Evolutionary conservation across 2,888 invertebrate species (phyloP).

Genomic region (Orchesella flavescens): DNA sequence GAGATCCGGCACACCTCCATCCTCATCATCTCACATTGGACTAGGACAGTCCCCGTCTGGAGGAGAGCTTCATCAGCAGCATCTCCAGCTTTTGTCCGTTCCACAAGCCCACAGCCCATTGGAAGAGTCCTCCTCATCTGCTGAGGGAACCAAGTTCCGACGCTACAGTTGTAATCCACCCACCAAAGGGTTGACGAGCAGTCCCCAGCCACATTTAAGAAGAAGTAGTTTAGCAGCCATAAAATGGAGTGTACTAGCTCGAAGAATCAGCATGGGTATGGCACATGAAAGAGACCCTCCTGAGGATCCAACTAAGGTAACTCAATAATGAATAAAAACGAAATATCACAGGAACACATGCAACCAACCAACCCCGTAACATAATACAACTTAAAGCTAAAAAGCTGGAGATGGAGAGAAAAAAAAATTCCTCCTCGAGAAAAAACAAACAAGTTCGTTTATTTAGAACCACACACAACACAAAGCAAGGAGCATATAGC

Average conservation of each 20-base stretch:
- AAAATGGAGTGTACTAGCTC: constrained; percentile 71
- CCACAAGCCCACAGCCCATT: constrained; percentile 54
- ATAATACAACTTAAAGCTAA: too few relatives aligned
- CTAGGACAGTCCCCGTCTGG: constrained; percentile 29
- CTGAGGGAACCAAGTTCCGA: constrained; percentile 53
- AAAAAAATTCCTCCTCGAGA: not conserved
- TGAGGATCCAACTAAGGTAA: constrained; percentile 71
- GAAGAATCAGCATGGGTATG: constrained; percentile 72
- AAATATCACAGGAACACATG: constrained; percentile 17
- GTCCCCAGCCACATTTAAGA: constrained; percentile 67
- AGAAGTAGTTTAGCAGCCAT: constrained; percentile 71
- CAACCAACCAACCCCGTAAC: too few relatives aligned
- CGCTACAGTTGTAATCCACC: constrained; percentile 70
- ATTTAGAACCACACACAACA: not conserved
- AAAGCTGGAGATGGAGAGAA: not conserved
- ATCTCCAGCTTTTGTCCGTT: constrained; percentile 50
- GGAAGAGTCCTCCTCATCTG: constrained; percentile 45
- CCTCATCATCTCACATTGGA: not conserved
- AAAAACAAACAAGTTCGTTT: constrained; percentile 17
- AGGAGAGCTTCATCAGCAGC: constrained; percentile 41
- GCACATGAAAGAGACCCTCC: constrained; percentile 71
- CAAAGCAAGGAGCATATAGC: not conserved
- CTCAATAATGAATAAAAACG: constrained; percentile 41
- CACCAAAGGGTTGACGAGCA: constrained; percentile 51
- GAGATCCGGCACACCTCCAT: constrained; percentile 17